Percentiles rank a stretch among this genome's conserved stretches.
phyloP scores from a whole-genome alignment of 2,888 invertebrate species.

The Torymus texanus region DNA sequence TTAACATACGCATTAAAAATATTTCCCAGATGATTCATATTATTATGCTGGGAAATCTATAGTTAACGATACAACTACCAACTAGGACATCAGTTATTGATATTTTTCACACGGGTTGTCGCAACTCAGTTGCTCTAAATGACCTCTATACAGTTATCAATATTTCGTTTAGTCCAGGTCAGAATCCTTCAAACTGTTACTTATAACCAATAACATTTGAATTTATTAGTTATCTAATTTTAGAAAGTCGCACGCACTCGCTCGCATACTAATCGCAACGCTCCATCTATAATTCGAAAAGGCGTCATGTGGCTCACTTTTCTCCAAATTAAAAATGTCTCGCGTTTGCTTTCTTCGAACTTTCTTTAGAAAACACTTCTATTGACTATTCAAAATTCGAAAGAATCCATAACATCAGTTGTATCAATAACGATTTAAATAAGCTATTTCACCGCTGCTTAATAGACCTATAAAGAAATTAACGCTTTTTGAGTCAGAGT shows the following conservation, averaged over 20 bases:
- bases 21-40: constrained; percentile 29
- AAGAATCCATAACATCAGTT: constrained; percentile 10
- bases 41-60: constrained; percentile 10
- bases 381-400: not conserved
- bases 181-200: constrained; percentile 6
- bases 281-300: constrained; percentile 36
- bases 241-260: constrained; percentile 33
- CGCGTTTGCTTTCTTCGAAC: not conserved
- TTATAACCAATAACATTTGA: constrained; percentile 27
- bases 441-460: constrained; percentile 33
- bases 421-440: constrained; percentile 41
- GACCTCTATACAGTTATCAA: too few species aligned
- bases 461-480: constrained; percentile 37
- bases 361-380: constrained; percentile 23
- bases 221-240: constrained; percentile 44
- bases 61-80: constrained; percentile 14
- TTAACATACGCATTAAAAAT: constrained; percentile 19
- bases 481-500: constrained; percentile 14
- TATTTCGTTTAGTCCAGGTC: too few species aligned
- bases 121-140: too few species aligned
- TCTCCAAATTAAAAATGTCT: constrained; percentile 28
- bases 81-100: too few species aligned
- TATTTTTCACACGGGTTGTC: too few species aligned
- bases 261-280: constrained; percentile 34
- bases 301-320: constrained; percentile 11